Base-by-base conservation (phyloP, 2,797 vertebrate genomes). In the Antrozous pallidus region DNA sequence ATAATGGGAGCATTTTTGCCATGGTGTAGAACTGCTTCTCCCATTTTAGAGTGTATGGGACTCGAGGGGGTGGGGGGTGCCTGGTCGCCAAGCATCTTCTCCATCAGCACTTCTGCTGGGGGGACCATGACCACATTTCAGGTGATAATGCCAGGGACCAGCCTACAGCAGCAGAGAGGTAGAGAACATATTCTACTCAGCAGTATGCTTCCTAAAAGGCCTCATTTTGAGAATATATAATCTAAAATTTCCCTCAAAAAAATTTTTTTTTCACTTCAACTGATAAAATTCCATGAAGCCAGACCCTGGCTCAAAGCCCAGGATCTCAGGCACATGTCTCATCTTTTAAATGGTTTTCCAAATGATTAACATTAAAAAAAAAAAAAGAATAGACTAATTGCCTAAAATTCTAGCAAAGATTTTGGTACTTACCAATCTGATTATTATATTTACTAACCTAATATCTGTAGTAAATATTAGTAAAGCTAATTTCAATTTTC, bases 311-410 rank as follows among this genome's bases (percentile, higher is more conserved):
- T 95, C 49, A 78, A 67, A 90, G 88, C 93, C 92, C 95, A 95
- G 93, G 84, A 95, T 82, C 74, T 81, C 84, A 93, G 84, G 58
- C 92, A 79, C 47, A 83, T 5, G 33, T 63, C 70, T 96, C 77
- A 63, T 95, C 81, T 87, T 95, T 86, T 94, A 96, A 95, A 95
- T 89, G 83, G 90, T 83, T 92, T 94, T 94, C 73, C 94, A 96
- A 94, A 96, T 94, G 90, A 90, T 79, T 92, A 61, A 51, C 78
- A 83, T 95, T 63, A 7, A 63, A n/a, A 4, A 12, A 33, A 75
- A 84, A 5, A 5, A 31, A 69, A 87, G 61, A 81, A 82, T 69
- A 84, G 45, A 45, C 49, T 45, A 93, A 47, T 40, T 81, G 91
- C 91, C 93, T 84, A 93, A 86, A 93, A 93, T 82, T 77, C 71